phyloP scores from a whole-genome alignment of 1,140 invertebrate species.

The Zaprionus vittiger region DNA sequence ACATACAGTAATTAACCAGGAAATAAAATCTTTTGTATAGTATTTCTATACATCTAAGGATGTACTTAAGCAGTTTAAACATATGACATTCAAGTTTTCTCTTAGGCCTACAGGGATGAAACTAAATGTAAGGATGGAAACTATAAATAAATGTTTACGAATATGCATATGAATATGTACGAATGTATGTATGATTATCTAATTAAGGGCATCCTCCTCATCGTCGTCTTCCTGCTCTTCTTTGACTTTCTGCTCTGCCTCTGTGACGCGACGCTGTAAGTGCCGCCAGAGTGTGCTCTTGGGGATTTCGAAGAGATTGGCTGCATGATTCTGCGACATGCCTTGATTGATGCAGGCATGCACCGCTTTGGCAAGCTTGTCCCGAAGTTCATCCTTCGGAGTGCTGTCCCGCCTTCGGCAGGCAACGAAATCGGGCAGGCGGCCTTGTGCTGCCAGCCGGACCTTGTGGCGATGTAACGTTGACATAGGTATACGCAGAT shows the following conservation, averaged over 20 bases:
- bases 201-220: slow-evolving; percentile 60
- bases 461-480: slow-evolving; percentile 87
- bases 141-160: slow-evolving; percentile 20
- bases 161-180: slow-evolving; percentile 22
- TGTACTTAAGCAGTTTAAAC: not conserved
- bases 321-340: slow-evolving; percentile 87
- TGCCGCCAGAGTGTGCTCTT: slow-evolving; percentile 88
- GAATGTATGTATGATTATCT: slow-evolving; percentile 26
- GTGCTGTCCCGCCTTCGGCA: slow-evolving; percentile 85
- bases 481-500: slow-evolving; percentile 86
- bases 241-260: slow-evolving; percentile 60
- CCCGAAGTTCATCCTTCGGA: slow-evolving; percentile 85
- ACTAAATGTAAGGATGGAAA: slow-evolving; percentile 1
- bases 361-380: slow-evolving; percentile 86
- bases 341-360: slow-evolving; percentile 86
- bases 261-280: slow-evolving; percentile 83
- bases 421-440: slow-evolving; percentile 85
- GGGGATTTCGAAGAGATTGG: slow-evolving; percentile 86
- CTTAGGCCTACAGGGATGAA: not conserved
- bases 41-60: not conserved
- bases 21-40: not conserved
- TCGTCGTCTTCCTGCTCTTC: slow-evolving; percentile 63
- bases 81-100: not conserved
- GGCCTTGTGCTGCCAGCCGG: slow-evolving; percentile 85
- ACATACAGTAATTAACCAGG: not conserved